Percentiles rank a stretch among this genome's conserved stretches.
Evolutionary conservation across 2,888 invertebrate species (phyloP).

Genomic region (Synergus laeviventris): DNA sequence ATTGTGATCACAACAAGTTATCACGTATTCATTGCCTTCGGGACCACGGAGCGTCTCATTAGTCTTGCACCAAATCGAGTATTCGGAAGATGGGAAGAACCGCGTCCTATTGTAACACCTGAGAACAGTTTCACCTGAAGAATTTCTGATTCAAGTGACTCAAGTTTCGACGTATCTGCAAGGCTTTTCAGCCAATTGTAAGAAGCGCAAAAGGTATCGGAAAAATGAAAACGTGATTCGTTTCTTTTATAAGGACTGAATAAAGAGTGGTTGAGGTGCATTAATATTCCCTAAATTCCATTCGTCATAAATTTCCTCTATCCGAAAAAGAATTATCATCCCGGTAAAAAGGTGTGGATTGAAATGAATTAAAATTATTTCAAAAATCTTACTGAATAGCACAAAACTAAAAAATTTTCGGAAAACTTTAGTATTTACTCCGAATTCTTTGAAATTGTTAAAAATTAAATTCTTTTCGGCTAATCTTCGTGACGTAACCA

Average conservation of each 20-base stretch:
- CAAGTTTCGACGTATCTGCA: slow-evolving; percentile 32
- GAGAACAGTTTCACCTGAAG: slow-evolving; percentile 60
- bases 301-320: background rate
- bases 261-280: background rate
- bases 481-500: too few species aligned
- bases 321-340: background rate
- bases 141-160: slow-evolving; percentile 40
- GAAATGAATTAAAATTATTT: too few species aligned
- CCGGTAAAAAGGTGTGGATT: too few species aligned
- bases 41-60: slow-evolving; percentile 66
- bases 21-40: slow-evolving; percentile 82
- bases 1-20: slow-evolving; percentile 87
- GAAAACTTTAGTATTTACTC: too few species aligned
- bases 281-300: background rate
- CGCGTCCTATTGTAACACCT: slow-evolving; percentile 74
- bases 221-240: background rate
- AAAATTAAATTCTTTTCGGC: too few species aligned
- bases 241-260: background rate
- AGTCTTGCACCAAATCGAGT: slow-evolving; percentile 71
- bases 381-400: too few species aligned
- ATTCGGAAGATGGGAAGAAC: slow-evolving; percentile 72
- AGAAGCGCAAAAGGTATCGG: background rate
- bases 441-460: too few species aligned
- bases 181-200: slow-evolving; percentile 31
- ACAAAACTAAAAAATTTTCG: too few species aligned